Base-by-base conservation (phyloP, 1,140 invertebrate genomes). In the Drosophila bocki region DNA sequence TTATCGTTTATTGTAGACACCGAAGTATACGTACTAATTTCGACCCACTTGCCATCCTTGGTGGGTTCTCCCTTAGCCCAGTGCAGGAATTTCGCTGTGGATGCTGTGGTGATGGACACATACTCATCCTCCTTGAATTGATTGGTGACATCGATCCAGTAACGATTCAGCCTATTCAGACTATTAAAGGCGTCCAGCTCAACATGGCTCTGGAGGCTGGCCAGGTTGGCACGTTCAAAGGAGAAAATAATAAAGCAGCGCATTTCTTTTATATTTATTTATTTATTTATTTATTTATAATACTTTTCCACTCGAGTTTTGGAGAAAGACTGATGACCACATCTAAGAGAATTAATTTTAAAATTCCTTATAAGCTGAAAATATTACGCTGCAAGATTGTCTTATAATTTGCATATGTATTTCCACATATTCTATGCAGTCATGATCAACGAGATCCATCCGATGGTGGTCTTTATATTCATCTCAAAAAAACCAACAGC, bases 61-160 rank as follows among this genome's bases (percentile, higher is more conserved):
- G 50, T 71, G 51, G 50, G 63, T 41, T 71, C 68, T n/a, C 33
- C 63, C 0, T 22, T 8, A 3, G 42, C 41, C 70, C 67, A 74
- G 11, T 57, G 51, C 7, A 74, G 9, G 26, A 61, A 74, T 3
- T 26, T 60, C 0, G 70, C 47, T 22, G 42, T 15, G 4, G 33
- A 33, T 15, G 67, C 70, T 3, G 35, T 72, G 8, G 67, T 74
- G 6, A 44, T 22, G 13, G 70, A 74, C 6, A 71, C 17, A 9
- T 44, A 74, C 15, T 72, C 44, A 2, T 35, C 33, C 11, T 74
- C 45, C 37, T 74, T 60, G 15, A 60, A 74, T 33, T 64, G 65
- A 19, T 19, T 58, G 15, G 68, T 74, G 1, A 74, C 35, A 35
- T 74, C 70, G 45, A 61, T 39, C 67, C 70, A 74, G 33, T 74